Evolutionary conservation across 2,113 vertebrate species (phyloP).

Genomic region (Sphyrna mokarran): DNA sequence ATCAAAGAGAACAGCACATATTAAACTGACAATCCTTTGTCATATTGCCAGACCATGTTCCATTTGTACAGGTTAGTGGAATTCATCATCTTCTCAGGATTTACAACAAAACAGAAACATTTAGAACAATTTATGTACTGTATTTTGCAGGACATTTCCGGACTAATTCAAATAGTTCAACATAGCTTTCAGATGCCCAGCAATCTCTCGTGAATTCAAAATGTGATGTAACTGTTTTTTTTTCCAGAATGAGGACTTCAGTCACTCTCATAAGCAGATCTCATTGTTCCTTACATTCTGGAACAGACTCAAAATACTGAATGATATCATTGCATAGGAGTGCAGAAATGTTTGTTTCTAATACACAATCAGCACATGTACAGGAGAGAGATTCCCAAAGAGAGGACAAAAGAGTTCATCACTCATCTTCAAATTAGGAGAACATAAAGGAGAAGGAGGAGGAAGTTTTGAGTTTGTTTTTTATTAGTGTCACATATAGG

Average conservation of each 20-base stretch:
- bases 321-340: neutral
- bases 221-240: neutral
- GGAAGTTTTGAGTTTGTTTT: no score
- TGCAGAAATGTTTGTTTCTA: neutral
- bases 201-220: neutral
- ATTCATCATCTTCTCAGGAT: neutral
- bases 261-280: neutral
- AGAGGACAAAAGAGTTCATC: neutral
- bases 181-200: neutral
- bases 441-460: neutral
- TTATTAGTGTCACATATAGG: no score
- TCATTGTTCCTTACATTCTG: neutral
- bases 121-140: neutral
- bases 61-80: neutral
- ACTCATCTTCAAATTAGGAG: neutral
- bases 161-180: neutral
- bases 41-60: neutral
- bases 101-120: neutral
- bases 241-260: neutral
- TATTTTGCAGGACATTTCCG: neutral
- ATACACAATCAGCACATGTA: neutral
- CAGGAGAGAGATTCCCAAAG: neutral
- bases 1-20: neutral
- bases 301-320: neutral
- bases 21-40: neutral